Base-by-base conservation (phyloP, 1,140 invertebrate species). In the Drosophila ogumai region DNA sequence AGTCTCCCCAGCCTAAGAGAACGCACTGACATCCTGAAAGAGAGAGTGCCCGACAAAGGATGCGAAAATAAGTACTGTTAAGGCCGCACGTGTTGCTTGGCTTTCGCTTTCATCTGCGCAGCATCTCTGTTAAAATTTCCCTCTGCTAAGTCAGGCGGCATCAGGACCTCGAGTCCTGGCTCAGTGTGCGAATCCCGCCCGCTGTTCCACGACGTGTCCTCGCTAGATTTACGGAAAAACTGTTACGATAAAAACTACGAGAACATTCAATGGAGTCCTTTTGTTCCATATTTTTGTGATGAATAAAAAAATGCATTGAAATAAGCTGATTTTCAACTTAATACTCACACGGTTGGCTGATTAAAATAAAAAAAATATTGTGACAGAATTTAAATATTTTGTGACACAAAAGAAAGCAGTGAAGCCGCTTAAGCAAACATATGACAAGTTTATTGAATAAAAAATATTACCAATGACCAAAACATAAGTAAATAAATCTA, bases 51-150 rank as follows among this genome's bases (percentile, higher is more conserved):
- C 6, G 15, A 10, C 2, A 28, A 49, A 31, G 25, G 47, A 36
- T 36, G 36, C 3, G 7, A 38, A 65, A 47, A 32, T 57, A 64
- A 41, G 13, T 22, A 2, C 79, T 65, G 64, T 61, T 81, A 71
- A 47, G 65, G 38, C 41, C 13, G 59, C 82, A 88, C 82, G 80
- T 87, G 84, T 87, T 87, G 85, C 72, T 63, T 68, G 55, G 58
- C 82, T 64, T 64, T 72, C 78, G 60, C 63, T 81, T 73, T 81
- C 73, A 49, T 76, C 43, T 56, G 28, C 41, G 32, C 46, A 71
- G 43, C 44, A 34, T 72, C 69, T 73, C 69, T 72, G 69, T 19
- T 73, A 72, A 72, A 72, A 72, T 84, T 55, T 78, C 61, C 49
- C 28, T 60, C 22, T 54, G 25, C 43, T 65, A 19, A 31, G 40